phyloP scores from a whole-genome alignment of 2,113 vertebrate species.

The Onychorhynchus coronatus region DNA sequence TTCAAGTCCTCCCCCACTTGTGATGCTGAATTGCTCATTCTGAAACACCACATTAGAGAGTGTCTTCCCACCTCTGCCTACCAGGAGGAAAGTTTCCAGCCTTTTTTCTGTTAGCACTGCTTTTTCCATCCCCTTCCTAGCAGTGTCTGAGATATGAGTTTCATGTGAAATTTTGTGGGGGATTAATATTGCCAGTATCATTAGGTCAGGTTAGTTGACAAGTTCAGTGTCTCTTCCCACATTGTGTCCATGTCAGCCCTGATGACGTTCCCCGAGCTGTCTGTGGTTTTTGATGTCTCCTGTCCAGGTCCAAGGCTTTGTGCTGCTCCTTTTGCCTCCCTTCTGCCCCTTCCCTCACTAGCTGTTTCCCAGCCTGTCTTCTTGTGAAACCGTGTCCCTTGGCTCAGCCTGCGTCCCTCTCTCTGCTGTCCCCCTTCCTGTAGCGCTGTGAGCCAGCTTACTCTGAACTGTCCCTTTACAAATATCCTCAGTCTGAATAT shows the following conservation, averaged over 20 bases:
- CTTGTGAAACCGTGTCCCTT: not conserved
- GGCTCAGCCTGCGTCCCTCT: not conserved
- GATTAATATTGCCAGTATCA: conserved; percentile 21
- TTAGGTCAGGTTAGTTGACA: not conserved
- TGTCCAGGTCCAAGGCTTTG: not conserved
- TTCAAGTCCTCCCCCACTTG: not conserved
- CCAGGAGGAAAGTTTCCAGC: not conserved
- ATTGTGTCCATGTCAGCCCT: not conserved
- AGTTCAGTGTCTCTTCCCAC: not conserved
- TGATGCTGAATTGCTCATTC: not conserved
- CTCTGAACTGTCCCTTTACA: conserved; percentile 25
- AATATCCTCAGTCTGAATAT: not conserved
- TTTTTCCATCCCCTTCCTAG: not conserved
- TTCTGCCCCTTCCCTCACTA: not conserved
- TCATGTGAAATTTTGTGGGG: conserved; percentile 13
- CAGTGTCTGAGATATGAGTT: conserved; percentile 23
- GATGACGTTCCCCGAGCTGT: not conserved
- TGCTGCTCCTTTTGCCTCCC: not conserved
- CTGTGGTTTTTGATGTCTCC: not conserved
- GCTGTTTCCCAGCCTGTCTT: not conserved
- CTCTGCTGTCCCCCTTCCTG: not conserved
- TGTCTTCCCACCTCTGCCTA: not conserved
- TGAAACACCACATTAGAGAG: not conserved
- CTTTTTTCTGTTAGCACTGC: not conserved
- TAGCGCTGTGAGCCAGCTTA: not conserved